Evolutionary conservation across 2,797 vertebrate genomes (phyloP).

Genomic region (Poecile montanus): DNA sequence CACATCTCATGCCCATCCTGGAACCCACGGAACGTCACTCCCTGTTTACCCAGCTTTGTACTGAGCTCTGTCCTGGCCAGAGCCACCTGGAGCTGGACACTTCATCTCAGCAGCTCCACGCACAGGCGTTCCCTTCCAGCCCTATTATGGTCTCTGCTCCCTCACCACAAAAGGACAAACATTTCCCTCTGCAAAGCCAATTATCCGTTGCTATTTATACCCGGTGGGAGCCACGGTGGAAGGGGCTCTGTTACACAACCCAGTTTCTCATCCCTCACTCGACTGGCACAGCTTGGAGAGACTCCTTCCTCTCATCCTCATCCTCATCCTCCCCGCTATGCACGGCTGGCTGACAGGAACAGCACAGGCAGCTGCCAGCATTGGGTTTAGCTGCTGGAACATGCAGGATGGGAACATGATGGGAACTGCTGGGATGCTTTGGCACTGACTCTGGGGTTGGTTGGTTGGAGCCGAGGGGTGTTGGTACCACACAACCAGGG

Average conservation of each 20-base stretch:
- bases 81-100: background rate
- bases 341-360: background rate
- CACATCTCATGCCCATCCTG: background rate
- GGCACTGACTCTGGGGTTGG: rapidly evolving
- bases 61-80: background rate
- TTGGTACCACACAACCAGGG: background rate
- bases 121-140: background rate
- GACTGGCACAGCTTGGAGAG: rapidly evolving
- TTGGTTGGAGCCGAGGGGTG: rapidly evolving
- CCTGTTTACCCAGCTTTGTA: rapidly evolving
- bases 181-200: slow-evolving; percentile 3
- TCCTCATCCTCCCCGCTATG: background rate
- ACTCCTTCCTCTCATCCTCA: background rate
- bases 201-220: background rate
- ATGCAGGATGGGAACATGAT: background rate
- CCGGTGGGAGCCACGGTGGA: background rate
- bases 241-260: background rate
- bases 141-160: background rate
- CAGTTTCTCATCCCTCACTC: background rate
- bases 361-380: background rate
- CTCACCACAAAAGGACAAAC: background rate
- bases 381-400: background rate
- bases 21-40: rapidly evolving
- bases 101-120: background rate
- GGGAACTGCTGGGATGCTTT: background rate